phyloP scores from a whole-genome alignment of 2,113 vertebrate species.

The Archocentrus centrarchus region DNA sequence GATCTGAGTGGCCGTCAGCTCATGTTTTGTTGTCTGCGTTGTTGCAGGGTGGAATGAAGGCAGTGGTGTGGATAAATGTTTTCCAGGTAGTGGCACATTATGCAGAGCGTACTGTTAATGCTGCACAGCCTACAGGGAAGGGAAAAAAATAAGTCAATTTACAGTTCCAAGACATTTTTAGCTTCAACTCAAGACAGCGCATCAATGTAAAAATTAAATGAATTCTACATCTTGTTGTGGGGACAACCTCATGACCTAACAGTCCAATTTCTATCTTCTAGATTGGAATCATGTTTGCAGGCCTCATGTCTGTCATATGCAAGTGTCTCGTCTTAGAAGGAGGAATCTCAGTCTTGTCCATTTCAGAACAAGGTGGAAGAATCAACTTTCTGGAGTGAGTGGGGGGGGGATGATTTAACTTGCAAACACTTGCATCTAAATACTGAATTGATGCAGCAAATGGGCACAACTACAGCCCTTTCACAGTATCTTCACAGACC shows the following conservation, averaged over 20 bases:
- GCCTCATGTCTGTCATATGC: constrained; percentile 86
- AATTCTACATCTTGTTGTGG: fast-evolving
- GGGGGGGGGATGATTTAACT: neutral
- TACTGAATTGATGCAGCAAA: neutral
- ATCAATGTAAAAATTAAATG: too few relatives aligned
- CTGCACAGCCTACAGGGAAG: neutral
- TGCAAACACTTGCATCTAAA: neutral
- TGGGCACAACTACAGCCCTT: too few relatives aligned
- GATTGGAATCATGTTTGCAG: constrained; percentile 88
- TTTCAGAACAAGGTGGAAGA: constrained; percentile 85
- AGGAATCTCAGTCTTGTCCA: constrained; percentile 82
- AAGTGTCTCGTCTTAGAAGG: constrained; percentile 81
- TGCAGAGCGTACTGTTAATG: neutral
- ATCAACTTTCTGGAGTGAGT: constrained; percentile 92
- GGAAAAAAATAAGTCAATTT: neutral
- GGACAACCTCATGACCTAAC: neutral
- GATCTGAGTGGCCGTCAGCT: neutral
- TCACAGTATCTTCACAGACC: too few relatives aligned
- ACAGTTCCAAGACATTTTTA: neutral
- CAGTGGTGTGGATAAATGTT: constrained; percentile 93
- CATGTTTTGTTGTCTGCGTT: neutral
- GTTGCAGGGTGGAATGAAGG: constrained; percentile 89
- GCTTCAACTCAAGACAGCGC: neutral
- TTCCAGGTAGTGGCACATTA: constrained; percentile 78
- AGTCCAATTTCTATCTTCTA: neutral